Evolutionary conservation across 2,888 invertebrate genomes (phyloP).

Genomic region (Parapristionchus giblindavisi): DNA sequence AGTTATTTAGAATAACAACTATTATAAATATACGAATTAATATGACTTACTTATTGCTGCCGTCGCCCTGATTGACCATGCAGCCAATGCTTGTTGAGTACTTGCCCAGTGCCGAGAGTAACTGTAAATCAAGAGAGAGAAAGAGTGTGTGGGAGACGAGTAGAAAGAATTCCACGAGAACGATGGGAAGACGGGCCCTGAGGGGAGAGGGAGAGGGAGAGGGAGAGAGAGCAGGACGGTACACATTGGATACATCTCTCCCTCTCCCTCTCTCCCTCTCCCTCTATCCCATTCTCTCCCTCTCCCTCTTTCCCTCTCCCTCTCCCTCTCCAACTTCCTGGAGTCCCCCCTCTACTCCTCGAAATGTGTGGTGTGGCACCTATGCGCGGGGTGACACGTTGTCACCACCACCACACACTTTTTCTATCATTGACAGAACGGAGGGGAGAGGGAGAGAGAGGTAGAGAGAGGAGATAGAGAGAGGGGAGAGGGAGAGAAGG

Average conservation of each 20-base stretch:
- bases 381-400: background rate
- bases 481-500: no score
- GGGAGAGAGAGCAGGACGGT: background rate
- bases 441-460: conserved; percentile 7
- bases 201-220: conserved; percentile 13
- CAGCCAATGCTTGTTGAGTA: no score
- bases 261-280: background rate
- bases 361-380: background rate
- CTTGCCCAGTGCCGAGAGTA: no score
- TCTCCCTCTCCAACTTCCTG: conserved; percentile 30
- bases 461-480: background rate
- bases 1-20: no score
- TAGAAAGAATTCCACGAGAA: no score
- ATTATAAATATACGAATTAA: no score
- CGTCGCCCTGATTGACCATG: no score
- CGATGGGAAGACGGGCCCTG: background rate
- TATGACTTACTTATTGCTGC: no score
- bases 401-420: no score
- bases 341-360: background rate
- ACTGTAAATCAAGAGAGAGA: background rate
- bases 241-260: background rate
- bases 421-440: conserved; percentile 24
- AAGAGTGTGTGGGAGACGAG: background rate
- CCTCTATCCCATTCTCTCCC: background rate
- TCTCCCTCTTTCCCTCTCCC: conserved; percentile 6